Conservation (phyloP, 2,797 vertebrate genomes). For the Echiichthys vipera region DNA sequence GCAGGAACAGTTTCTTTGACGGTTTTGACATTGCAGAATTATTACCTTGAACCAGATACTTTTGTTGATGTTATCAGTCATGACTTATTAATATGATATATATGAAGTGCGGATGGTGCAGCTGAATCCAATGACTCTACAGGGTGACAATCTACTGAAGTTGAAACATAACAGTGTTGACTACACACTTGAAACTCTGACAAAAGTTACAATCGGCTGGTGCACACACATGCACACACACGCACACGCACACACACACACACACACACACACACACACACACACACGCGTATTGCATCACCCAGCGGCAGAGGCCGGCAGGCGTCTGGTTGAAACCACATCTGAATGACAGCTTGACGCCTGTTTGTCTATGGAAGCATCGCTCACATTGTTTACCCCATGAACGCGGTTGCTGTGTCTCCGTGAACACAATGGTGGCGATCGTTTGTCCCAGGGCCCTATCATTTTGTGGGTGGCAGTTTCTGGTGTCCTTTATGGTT, state of each 20-base stretch:
- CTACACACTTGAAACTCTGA: too few species aligned
- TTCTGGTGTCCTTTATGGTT: conserved; percentile 58
- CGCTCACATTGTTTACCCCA: conserved; percentile 70
- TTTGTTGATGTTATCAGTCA: too few species aligned
- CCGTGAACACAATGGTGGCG: conserved; percentile 69
- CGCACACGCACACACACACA: not conserved
- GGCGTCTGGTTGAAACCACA: conserved; percentile 54
- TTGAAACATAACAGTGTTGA: too few species aligned
- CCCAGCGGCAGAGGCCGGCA: not conserved
- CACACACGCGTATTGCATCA: conserved; percentile 27
- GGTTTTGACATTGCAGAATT: too few species aligned
- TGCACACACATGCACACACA: not conserved
- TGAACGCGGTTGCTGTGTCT: conserved; percentile 61
- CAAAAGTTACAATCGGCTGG: too few species aligned
- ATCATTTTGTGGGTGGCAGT: conserved; percentile 47
- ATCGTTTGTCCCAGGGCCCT: conserved; percentile 46
- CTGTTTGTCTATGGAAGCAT: conserved; percentile 70
- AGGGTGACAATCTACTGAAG: too few species aligned
- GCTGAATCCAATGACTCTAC: too few species aligned
- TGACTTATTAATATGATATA: too few species aligned
- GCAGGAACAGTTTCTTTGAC: too few species aligned
- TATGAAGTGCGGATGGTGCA: too few species aligned
- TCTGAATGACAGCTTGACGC: conserved; percentile 73
- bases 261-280: conserved; percentile 10
- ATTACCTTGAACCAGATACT: too few species aligned